A percentile compares a stretch with the other conserved stretches of the same genome.
Evolutionary conservation across 2,888 invertebrate species (phyloP).

Genomic region (Clunio marinus): DNA sequence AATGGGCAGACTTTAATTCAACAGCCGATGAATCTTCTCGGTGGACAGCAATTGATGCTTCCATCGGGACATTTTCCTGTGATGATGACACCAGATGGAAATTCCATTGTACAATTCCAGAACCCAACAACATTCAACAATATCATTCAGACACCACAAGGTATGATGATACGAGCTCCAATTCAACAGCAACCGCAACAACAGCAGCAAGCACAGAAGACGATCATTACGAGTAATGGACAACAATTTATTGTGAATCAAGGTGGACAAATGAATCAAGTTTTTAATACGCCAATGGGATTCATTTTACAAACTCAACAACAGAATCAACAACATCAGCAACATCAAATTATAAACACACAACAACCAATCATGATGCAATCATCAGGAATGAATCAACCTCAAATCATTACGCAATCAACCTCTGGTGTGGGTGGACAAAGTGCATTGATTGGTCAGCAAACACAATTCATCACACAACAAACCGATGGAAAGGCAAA

Average conservation of each 20-base stretch:
- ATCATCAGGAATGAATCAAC: slow-evolving; percentile 6
- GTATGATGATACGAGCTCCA: slow-evolving; percentile 75
- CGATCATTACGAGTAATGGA: slow-evolving; percentile 51
- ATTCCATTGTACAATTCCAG: slow-evolving; percentile 71
- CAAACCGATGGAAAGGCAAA: slow-evolving; percentile 3
- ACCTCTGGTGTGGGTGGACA: neutral
- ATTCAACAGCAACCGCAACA: slow-evolving; percentile 54
- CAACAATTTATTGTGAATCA: slow-evolving; percentile 72
- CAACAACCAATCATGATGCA: slow-evolving; percentile 17
- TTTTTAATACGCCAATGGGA: slow-evolving; percentile 51
- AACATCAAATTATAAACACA: slow-evolving; percentile 26
- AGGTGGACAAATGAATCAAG: slow-evolving; percentile 63
- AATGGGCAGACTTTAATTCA: slow-evolving; percentile 65
- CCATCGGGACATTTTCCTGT: slow-evolving; percentile 71
- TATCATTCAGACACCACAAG: slow-evolving; percentile 64
- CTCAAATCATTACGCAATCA: slow-evolving; percentile 30
- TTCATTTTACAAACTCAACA: slow-evolving; percentile 48
- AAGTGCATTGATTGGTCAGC: slow-evolving; percentile 9
- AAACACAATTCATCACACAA: slow-evolving; percentile 23
- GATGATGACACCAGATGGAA: slow-evolving; percentile 62
- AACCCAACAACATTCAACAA: slow-evolving; percentile 66
- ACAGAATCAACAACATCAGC: slow-evolving; percentile 43
- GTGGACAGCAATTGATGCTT: slow-evolving; percentile 76
- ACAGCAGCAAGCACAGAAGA: slow-evolving; percentile 20
- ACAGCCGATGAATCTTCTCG: slow-evolving; percentile 77